These are phyloP conservation scores for Bimastos eiseni DNA, from an alignment of 2,888 invertebrate genomes.

Conservation along the genomic window DNA sequence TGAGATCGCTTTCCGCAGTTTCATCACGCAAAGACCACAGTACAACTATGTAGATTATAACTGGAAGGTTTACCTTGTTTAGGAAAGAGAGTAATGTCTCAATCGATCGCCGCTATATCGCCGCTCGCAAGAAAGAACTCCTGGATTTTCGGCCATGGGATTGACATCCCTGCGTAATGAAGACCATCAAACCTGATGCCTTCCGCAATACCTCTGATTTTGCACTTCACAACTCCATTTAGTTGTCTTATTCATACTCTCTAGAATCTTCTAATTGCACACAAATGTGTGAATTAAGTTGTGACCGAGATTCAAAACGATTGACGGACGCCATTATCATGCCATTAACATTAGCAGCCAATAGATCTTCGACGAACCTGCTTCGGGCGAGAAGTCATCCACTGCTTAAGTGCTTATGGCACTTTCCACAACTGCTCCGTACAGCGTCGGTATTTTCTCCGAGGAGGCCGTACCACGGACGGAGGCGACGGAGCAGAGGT, in stretches of 20 bases:
- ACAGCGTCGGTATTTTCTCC: background rate
- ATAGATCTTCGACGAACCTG: background rate
- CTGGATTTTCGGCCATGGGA: background rate
- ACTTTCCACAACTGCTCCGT: background rate
- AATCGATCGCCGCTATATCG: background rate
- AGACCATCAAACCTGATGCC: background rate
- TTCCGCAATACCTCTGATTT: background rate
- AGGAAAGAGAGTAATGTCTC: background rate
- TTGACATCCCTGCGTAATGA: background rate
- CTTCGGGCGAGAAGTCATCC: background rate
- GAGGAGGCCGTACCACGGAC: background rate
- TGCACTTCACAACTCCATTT: background rate
- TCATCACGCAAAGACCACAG: background rate
- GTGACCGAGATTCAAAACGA: constrained; percentile 5
- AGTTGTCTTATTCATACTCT: background rate
- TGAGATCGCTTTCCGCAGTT: background rate
- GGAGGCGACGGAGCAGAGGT: too few species aligned
- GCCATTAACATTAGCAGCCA: background rate
- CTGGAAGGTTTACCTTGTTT: background rate
- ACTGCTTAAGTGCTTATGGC: background rate
- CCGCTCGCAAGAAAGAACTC: background rate
- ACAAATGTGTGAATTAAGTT: background rate
- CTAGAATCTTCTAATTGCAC: background rate
- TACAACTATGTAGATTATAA: background rate
- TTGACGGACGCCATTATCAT: constrained; percentile 6